A percentile compares a stretch with the other conserved stretches of the same genome.
phyloP scores from a whole-genome alignment of 1,140 invertebrate species.

The Phocides pigmalion region DNA sequence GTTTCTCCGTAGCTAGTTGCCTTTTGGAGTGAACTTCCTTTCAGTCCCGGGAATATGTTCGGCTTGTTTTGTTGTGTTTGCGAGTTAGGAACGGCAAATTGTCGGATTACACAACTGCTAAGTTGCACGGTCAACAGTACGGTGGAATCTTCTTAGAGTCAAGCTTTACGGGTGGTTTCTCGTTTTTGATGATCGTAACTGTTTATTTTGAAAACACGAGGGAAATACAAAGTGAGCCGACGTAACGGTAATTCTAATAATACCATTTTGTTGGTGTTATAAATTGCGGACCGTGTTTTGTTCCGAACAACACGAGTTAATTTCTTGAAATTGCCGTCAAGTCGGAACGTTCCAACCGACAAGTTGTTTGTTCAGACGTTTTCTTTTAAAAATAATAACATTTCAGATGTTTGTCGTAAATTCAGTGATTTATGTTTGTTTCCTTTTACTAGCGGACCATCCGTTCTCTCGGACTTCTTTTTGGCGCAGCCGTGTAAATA shows the following conservation, averaged over 20 bases:
- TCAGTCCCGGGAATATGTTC: conserved; percentile 71
- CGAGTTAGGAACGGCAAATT: conserved; percentile 75
- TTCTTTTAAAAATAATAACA: conserved; percentile 64
- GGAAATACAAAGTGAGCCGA: conserved; percentile 37
- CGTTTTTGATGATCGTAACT: conserved; percentile 52
- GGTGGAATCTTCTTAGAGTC: conserved; percentile 59
- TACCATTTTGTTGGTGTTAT: conserved; percentile 49
- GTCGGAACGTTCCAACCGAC: conserved; percentile 39
- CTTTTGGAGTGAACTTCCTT: conserved; percentile 77
- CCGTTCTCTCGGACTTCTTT: conserved; percentile 68
- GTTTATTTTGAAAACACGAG: conserved; percentile 43
- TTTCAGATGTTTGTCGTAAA: conserved; percentile 67
- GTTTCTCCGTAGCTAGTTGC: conserved; percentile 72
- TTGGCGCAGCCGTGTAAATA: conserved; percentile 69
- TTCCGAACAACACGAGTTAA: conserved; percentile 49
- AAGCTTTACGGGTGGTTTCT: conserved; percentile 50
- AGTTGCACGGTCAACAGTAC: conserved; percentile 74
- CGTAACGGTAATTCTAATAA: conserved; percentile 50
- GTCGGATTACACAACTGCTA: conserved; percentile 77
- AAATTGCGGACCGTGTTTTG: conserved; percentile 52
- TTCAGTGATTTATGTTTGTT: conserved; percentile 73
- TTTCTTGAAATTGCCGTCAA: conserved; percentile 56
- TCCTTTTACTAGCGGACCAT: conserved; percentile 56
- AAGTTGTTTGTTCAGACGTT: conserved; percentile 50
- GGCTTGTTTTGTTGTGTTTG: conserved; percentile 77